These are phyloP conservation scores for Nyctibius grandis DNA, from an alignment of 2,797 vertebrate species.

Conservation along the genomic window DNA sequence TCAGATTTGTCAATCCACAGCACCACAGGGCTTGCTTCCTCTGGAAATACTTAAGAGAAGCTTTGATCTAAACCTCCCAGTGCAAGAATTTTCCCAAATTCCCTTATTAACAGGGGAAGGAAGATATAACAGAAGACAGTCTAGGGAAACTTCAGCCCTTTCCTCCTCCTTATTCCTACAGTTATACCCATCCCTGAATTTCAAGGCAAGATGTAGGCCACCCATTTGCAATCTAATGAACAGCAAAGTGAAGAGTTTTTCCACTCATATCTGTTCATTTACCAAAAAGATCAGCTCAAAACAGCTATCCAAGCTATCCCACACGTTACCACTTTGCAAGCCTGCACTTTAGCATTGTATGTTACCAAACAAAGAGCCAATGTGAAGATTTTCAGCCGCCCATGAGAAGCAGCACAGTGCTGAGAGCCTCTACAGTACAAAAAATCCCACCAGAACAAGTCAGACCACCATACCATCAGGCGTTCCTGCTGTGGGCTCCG, in stretches of 20 bases:
- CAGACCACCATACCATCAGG: conserved; percentile 82
- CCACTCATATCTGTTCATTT: neutral
- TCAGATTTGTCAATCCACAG: neutral
- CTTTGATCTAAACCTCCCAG: neutral
- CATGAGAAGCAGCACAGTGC: neutral
- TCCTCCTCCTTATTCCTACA: neutral
- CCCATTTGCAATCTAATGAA: neutral
- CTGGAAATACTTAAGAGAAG: neutral
- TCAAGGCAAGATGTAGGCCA: neutral
- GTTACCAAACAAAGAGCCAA: neutral
- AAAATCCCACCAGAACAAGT: neutral
- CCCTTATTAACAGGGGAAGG: neutral
- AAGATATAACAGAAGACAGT: neutral
- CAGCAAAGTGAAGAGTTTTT: neutral
- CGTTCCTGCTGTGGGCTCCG: conserved; percentile 78
- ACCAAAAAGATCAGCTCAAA: fast-evolving
- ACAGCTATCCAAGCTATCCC: neutral
- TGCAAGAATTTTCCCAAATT: neutral
- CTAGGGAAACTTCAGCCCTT: neutral
- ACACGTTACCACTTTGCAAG: neutral
- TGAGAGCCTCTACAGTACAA: neutral
- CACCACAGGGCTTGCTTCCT: neutral
- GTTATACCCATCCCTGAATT: neutral
- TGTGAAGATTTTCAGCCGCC: neutral
- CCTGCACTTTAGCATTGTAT: neutral